Base-by-base conservation (phyloP, 2,888 invertebrate genomes). In the Ichneumoninae sp. region DNA sequence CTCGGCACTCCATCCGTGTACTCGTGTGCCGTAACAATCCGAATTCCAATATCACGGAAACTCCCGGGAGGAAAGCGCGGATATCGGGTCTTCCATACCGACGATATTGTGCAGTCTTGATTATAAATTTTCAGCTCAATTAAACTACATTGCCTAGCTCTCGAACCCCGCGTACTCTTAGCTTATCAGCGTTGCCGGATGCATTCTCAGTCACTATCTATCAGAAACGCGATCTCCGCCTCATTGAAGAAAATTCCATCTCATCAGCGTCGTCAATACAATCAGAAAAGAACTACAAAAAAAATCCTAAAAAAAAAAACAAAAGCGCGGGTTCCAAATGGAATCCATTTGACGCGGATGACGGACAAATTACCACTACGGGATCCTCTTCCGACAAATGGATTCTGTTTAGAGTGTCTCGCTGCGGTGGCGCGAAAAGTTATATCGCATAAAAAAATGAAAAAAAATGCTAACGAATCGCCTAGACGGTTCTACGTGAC, bases 21-120 rank as follows among this genome's bases (percentile, higher is more conserved):
- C 16, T 36, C 70, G 19, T 3, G 40, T 62, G 47, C 40, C n/a
- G 19, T 44, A 70, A 50, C 36, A 47, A 75, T 19, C 70, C n/a
- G 60, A 71, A 75, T 75, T 79, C 62, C 79, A 70, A 83, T 83
- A 83, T 75, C 79, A 54, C 69, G 83, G 40, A 70, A 70, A 75
- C 50, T 78, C 70, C 30, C 79, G 10, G 22, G 52, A 40, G 66
- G 36, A 68, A 22, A 60, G 50, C 40, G 44, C 13, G 66, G 68
- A 68, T 57, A 36, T 40, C 40, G 57, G 19, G 13, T 3, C 44
- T 54, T 5, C 33, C 5, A 13, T n/a, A 33, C 33, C 62, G 33
- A 10, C 66, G 50, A 50, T 72, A 54, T 78, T 60, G 57, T 47
- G 66, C 62, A 62, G 62, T 26, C 62, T 47, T 69, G 54, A 74